Conservation (phyloP, 2,888 invertebrate species). For the Lamproptera curius region DNA sequence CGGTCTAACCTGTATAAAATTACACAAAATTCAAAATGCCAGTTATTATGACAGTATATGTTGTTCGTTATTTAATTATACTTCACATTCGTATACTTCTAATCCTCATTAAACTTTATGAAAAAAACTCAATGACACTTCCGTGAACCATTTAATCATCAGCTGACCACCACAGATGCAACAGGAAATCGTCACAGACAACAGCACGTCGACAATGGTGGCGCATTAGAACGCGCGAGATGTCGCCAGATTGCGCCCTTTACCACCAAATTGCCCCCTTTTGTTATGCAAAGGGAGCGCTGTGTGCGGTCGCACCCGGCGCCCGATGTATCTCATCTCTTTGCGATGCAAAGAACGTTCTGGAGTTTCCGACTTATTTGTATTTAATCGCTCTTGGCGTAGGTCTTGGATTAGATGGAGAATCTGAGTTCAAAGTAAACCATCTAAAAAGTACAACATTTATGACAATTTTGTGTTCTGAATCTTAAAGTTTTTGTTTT, state of each 20-base stretch:
- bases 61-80: no score
- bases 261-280: slow-evolving; percentile 74
- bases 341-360: slow-evolving; percentile 69
- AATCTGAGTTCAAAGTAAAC: background rate
- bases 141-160: no score
- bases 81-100: no score
- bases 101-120: no score
- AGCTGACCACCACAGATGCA: background rate
- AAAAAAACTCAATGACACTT: no score
- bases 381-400: slow-evolving; percentile 28
- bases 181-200: slow-evolving; percentile 1
- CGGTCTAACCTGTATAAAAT: no score
- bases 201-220: slow-evolving; percentile 1
- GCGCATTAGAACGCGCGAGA: slow-evolving; percentile 50
- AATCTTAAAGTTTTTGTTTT: background rate
- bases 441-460: background rate
- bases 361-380: slow-evolving; percentile 71
- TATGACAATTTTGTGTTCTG: background rate
- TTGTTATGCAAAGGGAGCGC: slow-evolving; percentile 77
- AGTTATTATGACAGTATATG: no score
- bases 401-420: slow-evolving; percentile 7
- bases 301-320: slow-evolving; percentile 69
- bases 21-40: no score
- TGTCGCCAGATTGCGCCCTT: slow-evolving; percentile 66
- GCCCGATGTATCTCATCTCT: slow-evolving; percentile 66